A percentile compares a stretch with the other conserved stretches of the same genome.
Evolutionary conservation across 2,888 invertebrate species (phyloP).

Genomic region (Pandemis heparana): DNA sequence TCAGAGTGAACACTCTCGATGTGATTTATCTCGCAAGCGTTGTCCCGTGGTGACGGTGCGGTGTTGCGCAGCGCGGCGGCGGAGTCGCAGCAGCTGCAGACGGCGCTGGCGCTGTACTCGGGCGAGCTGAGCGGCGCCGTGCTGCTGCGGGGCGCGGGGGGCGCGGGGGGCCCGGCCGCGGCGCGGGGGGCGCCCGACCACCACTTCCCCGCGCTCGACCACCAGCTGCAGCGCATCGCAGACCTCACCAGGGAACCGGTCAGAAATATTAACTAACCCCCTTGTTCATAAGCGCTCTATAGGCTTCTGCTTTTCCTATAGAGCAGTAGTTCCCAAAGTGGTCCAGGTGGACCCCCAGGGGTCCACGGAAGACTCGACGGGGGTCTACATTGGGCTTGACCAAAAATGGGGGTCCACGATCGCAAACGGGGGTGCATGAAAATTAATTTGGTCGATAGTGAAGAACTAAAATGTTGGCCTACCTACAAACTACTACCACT

Average conservation of each 20-base stretch:
- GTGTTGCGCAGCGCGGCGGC: slow-evolving; percentile 63
- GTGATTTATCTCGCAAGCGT: background rate
- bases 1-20: too few species aligned
- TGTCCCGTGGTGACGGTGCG: background rate
- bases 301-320: too few species aligned
- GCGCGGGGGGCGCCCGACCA: slow-evolving; percentile 90
- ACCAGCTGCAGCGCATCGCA: slow-evolving; percentile 91
- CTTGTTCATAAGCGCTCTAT: too few species aligned
- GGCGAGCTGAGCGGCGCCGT: slow-evolving; percentile 95
- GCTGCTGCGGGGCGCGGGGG: slow-evolving; percentile 87
- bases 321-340: too few species aligned
- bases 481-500: too few species aligned
- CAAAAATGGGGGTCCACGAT: too few species aligned
- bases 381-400: too few species aligned
- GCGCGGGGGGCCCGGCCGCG: slow-evolving; percentile 71
- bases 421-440: too few species aligned
- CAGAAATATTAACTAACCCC: slow-evolving; percentile 52
- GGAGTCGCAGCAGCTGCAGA: slow-evolving; percentile 94
- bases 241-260: slow-evolving; percentile 86
- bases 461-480: too few species aligned
- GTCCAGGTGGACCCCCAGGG: too few species aligned
- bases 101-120: slow-evolving; percentile 97
- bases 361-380: too few species aligned
- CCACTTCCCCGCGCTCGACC: slow-evolving; percentile 95
- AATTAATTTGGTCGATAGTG: too few species aligned